Conservation (phyloP, 2,113 vertebrate species). For the Tringa solitaria region DNA sequence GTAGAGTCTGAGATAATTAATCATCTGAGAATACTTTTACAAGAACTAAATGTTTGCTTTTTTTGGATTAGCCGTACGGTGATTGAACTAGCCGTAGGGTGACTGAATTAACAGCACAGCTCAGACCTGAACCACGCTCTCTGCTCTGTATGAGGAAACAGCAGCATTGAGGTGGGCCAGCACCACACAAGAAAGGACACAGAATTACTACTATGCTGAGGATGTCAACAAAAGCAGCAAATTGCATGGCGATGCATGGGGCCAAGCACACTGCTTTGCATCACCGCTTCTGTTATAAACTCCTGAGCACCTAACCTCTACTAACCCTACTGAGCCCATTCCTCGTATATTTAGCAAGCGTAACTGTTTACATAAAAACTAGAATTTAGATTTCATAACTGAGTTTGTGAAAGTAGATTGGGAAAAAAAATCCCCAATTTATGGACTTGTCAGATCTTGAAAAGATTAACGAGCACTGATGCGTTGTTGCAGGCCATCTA, state of each 20-base stretch:
- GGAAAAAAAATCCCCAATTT: background rate
- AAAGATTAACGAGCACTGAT: background rate
- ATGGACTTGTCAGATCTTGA: background rate
- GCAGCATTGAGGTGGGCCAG: background rate
- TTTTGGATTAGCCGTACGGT: background rate
- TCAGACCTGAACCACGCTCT: rapidly evolving
- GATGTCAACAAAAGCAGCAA: background rate
- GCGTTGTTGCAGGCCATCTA: background rate
- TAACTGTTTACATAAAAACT: background rate
- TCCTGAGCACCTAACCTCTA: background rate
- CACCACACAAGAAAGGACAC: background rate
- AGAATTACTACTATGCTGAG: background rate
- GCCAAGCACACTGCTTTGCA: background rate
- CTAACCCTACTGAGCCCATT: background rate
- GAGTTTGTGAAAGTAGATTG: background rate
- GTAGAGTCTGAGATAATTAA: background rate
- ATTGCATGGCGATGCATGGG: background rate
- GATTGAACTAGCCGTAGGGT: background rate
- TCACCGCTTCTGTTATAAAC: background rate
- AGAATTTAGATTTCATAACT: background rate
- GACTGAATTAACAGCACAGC: background rate
- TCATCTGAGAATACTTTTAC: background rate
- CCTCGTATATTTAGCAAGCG: background rate
- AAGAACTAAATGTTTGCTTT: background rate
- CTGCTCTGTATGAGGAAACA: background rate